phyloP scores from a whole-genome alignment of 2,797 vertebrate species.

The Zalophus californianus region DNA sequence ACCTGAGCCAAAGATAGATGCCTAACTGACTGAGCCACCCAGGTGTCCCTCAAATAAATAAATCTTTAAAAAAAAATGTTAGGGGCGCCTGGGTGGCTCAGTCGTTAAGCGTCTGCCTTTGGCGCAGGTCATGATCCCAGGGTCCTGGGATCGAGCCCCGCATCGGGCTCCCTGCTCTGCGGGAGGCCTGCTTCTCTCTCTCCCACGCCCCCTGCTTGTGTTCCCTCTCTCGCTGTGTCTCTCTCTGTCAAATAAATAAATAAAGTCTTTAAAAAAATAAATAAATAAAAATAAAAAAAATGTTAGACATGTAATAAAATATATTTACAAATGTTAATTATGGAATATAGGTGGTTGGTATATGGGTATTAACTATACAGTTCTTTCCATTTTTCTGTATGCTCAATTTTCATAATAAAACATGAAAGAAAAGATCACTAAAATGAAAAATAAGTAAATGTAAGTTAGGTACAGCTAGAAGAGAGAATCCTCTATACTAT shows the following conservation, averaged over 20 bases:
- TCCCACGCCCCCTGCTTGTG: too few species aligned
- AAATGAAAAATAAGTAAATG: background rate
- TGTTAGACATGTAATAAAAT: background rate
- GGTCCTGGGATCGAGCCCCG: too few species aligned
- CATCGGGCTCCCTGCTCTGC: too few species aligned
- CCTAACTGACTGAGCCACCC: background rate
- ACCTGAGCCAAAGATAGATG: too few species aligned
- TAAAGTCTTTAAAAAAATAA: too few species aligned
- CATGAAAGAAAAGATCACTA: background rate
- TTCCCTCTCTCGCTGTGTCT: too few species aligned
- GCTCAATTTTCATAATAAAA: conserved; percentile 18
- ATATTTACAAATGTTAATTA: background rate
- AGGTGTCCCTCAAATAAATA: background rate
- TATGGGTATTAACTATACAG: background rate
- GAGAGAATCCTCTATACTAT: background rate
- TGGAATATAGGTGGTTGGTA: background rate
- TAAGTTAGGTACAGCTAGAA: background rate
- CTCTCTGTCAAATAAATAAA: too few species aligned
- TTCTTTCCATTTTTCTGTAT: background rate
- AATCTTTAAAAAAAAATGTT: too few species aligned
- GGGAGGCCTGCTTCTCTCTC: too few species aligned
- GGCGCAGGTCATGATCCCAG: too few species aligned
- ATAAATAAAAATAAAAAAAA: too few species aligned
- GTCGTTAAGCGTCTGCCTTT: too few species aligned
- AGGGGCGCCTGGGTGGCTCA: background rate